phyloP scores from a whole-genome alignment of 2,113 vertebrate species.

The Apistogramma diplotaenia region DNA sequence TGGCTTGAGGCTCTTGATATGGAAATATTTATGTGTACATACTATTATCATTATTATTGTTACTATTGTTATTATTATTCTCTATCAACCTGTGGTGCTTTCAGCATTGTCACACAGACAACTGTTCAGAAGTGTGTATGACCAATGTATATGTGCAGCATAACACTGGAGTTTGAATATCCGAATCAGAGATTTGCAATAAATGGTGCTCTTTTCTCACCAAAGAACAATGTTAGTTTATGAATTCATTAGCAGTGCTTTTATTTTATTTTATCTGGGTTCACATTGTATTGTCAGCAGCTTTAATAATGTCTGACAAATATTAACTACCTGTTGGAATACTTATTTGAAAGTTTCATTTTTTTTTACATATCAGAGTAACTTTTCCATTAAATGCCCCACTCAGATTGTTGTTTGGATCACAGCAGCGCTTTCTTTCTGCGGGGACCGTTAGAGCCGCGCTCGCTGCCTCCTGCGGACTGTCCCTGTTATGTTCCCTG shows the following conservation, averaged over 20 bases:
- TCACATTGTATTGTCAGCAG: not conserved
- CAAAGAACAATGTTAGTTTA: slow-evolving; percentile 53
- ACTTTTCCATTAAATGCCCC: fast-evolving
- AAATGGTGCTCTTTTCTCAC: slow-evolving; percentile 77
- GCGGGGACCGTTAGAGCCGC: slow-evolving; percentile 72
- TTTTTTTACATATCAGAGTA: not conserved
- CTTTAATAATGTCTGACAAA: not conserved
- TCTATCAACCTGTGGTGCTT: slow-evolving; percentile 70
- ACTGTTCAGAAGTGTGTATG: slow-evolving; percentile 59
- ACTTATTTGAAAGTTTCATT: not conserved
- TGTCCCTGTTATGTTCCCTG: slow-evolving; percentile 89
- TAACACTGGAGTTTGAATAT: slow-evolving; percentile 71
- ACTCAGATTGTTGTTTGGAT: not conserved
- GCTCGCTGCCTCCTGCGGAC: slow-evolving; percentile 81
- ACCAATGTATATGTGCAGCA: slow-evolving; percentile 60
- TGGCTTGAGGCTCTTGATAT: slow-evolving; percentile 26
- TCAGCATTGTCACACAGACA: slow-evolving; percentile 55
- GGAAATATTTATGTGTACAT: slow-evolving; percentile 55
- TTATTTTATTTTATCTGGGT: not conserved
- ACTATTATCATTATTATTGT: slow-evolving; percentile 33
- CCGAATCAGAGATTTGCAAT: slow-evolving; percentile 66
- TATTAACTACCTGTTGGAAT: not conserved
- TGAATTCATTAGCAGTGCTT: not conserved
- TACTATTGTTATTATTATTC: slow-evolving; percentile 5
- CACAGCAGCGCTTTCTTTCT: not conserved